Evolutionary conservation across 2,888 invertebrate species (phyloP).

Genomic region (Tupiocoris notatus): DNA sequence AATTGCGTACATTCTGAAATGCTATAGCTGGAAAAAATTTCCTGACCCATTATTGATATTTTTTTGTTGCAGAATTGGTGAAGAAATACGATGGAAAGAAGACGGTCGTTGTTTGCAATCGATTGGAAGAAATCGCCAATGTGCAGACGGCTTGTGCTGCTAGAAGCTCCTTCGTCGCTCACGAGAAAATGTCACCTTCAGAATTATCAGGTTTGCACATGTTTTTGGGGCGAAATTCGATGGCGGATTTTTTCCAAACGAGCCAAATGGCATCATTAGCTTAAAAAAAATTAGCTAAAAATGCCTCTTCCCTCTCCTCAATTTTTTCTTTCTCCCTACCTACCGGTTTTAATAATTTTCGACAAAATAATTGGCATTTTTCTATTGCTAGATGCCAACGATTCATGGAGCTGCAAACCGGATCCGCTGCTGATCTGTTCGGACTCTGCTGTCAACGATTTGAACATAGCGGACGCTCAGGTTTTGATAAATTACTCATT

Average conservation of each 20-base stretch:
- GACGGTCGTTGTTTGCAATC: slow-evolving; percentile 64
- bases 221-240: too few species aligned
- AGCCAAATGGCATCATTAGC: too few species aligned
- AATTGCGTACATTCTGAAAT: too few species aligned
- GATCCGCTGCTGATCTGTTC: slow-evolving; percentile 61
- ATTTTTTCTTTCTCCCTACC: too few species aligned
- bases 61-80: slow-evolving; percentile 1
- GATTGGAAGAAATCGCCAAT: slow-evolving; percentile 59
- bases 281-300: too few species aligned
- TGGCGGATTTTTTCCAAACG: too few species aligned
- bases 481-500: slow-evolving; percentile 71
- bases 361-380: too few species aligned
- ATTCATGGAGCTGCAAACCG: neutral
- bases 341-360: too few species aligned
- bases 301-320: too few species aligned
- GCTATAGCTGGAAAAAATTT: too few species aligned
- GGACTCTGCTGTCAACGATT: slow-evolving; percentile 64
- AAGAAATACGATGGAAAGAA: slow-evolving; percentile 47
- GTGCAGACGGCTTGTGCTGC: slow-evolving; percentile 46
- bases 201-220: slow-evolving; percentile 37
- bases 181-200: slow-evolving; percentile 52
- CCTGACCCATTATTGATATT: too few species aligned
- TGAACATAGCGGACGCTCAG: slow-evolving; percentile 65
- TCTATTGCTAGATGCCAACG: slow-evolving; percentile 2
- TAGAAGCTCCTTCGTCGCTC: slow-evolving; percentile 51